Evolutionary conservation across 2,113 vertebrate genomes (phyloP).

Genomic region (Vombatus ursinus): DNA sequence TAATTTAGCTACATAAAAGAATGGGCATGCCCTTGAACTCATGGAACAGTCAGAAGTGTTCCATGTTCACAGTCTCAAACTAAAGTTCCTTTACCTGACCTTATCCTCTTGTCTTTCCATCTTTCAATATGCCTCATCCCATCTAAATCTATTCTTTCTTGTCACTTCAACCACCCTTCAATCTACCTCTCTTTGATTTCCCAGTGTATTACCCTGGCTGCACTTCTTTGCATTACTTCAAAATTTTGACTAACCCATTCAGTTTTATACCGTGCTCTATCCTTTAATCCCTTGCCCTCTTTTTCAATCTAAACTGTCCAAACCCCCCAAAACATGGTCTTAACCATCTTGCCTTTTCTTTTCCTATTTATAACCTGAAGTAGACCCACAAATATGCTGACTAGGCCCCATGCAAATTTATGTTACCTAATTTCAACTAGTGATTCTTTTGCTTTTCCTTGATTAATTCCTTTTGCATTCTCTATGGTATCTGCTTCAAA

Average conservation of each 20-base stretch:
- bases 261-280: background rate
- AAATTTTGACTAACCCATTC: background rate
- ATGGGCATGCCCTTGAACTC: background rate
- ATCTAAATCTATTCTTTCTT: background rate
- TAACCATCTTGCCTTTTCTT: background rate
- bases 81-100: too few species aligned
- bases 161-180: background rate
- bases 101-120: background rate
- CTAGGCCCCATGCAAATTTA: background rate
- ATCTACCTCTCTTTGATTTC: background rate
- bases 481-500: background rate
- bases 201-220: background rate
- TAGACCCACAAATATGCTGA: background rate
- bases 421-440: background rate
- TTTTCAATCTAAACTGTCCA: background rate
- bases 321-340: background rate
- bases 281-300: background rate
- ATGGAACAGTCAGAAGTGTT: background rate
- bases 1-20: background rate
- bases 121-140: background rate
- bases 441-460: background rate
- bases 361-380: background rate
- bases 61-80: too few species aligned
- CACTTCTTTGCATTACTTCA: background rate
- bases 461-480: background rate